phyloP scores from a whole-genome alignment of 2,888 invertebrate species.

The Periphyllus acericola region DNA sequence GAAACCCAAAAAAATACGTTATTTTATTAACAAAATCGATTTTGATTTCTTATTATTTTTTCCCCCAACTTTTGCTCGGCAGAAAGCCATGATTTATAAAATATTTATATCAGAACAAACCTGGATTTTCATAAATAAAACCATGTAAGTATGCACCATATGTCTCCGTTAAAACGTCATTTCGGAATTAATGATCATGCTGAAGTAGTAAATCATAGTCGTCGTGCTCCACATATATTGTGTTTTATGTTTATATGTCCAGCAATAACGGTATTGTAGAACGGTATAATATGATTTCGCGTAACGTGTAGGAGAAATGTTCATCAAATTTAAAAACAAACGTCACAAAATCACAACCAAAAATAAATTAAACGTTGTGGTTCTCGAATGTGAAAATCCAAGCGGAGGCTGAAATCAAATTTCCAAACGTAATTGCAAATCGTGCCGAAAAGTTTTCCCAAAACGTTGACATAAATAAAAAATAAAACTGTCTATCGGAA shows the following conservation, averaged over 20 bases:
- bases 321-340: not conserved
- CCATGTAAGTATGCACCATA: not conserved
- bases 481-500: not conserved
- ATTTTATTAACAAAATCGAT: not conserved
- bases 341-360: not conserved
- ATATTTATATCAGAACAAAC: not conserved
- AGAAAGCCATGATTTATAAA: not conserved
- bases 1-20: too few species aligned
- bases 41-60: not conserved
- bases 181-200: not conserved
- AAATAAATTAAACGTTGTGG: not conserved
- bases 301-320: not conserved
- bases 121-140: not conserved
- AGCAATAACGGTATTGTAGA: not conserved
- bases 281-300: not conserved
- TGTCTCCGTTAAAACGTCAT: conserved; percentile 1
- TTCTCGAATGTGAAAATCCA: not conserved
- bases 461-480: not conserved
- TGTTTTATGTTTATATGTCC: not conserved
- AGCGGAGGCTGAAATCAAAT: not conserved
- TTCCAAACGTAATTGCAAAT: not conserved
- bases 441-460: not conserved
- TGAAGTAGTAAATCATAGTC: not conserved
- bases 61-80: not conserved
- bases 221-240: not conserved